These are phyloP conservation scores for Scleropages formosus DNA, from an alignment of 2,797 vertebrate genomes.

Conservation along the genomic window DNA sequence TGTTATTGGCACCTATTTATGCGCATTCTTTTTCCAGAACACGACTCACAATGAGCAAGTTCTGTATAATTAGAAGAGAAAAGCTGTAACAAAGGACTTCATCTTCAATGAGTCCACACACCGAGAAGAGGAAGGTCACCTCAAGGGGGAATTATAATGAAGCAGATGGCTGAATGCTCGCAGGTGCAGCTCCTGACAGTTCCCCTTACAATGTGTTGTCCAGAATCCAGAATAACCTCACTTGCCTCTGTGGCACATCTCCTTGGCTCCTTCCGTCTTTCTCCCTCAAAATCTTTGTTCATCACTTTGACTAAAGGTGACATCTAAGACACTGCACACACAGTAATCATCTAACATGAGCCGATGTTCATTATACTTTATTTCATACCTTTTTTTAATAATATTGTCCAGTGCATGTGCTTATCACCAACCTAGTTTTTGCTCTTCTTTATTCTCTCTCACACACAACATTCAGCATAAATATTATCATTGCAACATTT, in stretches of 20 bases:
- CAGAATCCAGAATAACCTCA: conserved; percentile 57
- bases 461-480: conserved; percentile 29
- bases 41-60: conserved; percentile 58
- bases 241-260: conserved; percentile 49
- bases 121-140: conserved; percentile 68
- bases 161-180: conserved; percentile 72
- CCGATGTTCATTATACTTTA: conserved; percentile 62
- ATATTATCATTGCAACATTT: conserved; percentile 32
- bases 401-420: conserved; percentile 75
- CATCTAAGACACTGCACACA: neutral
- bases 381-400: conserved; percentile 66
- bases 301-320: neutral
- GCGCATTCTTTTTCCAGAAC: conserved; percentile 42
- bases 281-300: neutral
- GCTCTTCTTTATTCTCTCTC: conserved; percentile 40
- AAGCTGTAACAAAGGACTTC: conserved; percentile 73
- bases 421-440: conserved; percentile 62
- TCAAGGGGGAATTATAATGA: conserved; percentile 79
- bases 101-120: conserved; percentile 64
- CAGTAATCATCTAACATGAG: conserved; percentile 27
- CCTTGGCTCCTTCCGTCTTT: too few relatives aligned
- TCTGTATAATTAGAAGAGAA: conserved; percentile 73
- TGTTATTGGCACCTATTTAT: conserved; percentile 8
- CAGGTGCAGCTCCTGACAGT: conserved; percentile 63
- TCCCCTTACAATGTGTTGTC: conserved; percentile 62